A percentile compares a stretch with the other conserved stretches of the same genome.
These are phyloP conservation scores for Egretta garzetta DNA, from an alignment of 2,113 vertebrate species.

Conservation along the genomic window DNA sequence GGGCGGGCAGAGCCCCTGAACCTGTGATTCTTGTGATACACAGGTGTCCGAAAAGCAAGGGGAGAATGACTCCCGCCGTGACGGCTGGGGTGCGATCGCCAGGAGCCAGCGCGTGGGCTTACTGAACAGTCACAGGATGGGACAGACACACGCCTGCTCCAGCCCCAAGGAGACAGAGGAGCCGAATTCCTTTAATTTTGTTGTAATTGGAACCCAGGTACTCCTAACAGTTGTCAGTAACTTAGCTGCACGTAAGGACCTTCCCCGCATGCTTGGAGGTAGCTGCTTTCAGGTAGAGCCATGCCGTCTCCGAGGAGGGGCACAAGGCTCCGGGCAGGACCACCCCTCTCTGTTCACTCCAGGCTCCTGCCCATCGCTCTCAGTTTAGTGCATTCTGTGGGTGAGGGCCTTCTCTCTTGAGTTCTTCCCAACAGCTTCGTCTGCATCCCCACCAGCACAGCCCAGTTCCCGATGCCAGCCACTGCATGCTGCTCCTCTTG, in stretches of 20 bases:
- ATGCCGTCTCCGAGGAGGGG: not conserved
- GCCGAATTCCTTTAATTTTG: not conserved
- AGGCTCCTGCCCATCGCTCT: not conserved
- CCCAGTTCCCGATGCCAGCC: accelerated
- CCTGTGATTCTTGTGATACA: accelerated
- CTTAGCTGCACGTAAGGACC: accelerated
- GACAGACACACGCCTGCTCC: not conserved
- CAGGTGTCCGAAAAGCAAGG: not conserved
- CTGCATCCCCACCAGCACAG: not conserved
- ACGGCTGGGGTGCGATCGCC: not conserved
- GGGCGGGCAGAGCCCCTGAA: not conserved
- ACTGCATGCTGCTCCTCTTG: accelerated
- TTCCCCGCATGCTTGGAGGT: not conserved
- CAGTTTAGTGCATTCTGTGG: not conserved
- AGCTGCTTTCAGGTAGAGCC: not conserved
- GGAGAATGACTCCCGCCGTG: accelerated
- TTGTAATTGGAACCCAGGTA: not conserved
- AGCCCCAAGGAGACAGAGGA: not conserved
- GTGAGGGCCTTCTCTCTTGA: not conserved
- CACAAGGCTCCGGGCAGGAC: accelerated
- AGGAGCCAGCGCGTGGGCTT: not conserved
- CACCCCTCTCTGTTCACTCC: not conserved
- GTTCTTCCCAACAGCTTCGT: not conserved
- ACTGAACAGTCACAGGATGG: not conserved
- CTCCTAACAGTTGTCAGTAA: not conserved